Evolutionary conservation across 2,888 invertebrate genomes (phyloP).

Genomic region (Lathronympha strigana): DNA sequence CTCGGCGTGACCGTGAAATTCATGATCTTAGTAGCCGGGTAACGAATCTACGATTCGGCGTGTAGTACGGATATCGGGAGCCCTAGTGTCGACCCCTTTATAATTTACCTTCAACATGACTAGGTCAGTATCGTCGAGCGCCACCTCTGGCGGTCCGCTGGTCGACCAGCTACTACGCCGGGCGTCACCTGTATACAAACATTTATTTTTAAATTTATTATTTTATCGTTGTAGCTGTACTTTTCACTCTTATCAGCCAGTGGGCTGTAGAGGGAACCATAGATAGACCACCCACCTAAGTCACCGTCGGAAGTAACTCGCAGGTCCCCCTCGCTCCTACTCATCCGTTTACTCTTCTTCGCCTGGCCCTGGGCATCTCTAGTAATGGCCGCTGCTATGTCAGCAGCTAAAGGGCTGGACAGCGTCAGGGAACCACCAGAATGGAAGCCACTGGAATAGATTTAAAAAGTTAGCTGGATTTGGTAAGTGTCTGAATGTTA

Average conservation of each 20-base stretch:
- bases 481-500: too few species aligned
- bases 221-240: too few species aligned
- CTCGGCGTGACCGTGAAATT: too few species aligned
- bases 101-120: constrained; percentile 75
- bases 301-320: constrained; percentile 50
- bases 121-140: constrained; percentile 74
- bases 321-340: constrained; percentile 72
- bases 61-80: too few species aligned
- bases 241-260: too few species aligned
- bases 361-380: constrained; percentile 46
- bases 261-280: neutral
- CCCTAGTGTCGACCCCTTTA: too few species aligned
- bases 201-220: neutral
- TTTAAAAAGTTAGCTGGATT: too few species aligned
- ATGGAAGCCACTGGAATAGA: constrained; percentile 56
- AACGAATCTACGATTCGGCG: too few species aligned
- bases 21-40: too few species aligned
- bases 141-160: constrained; percentile 74
- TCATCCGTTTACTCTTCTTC: constrained; percentile 52
- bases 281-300: constrained; percentile 46
- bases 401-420: constrained; percentile 56
- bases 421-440: constrained; percentile 63
- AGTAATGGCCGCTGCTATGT: constrained; percentile 57
- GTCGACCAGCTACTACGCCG: constrained; percentile 73
- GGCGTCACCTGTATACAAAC: constrained; percentile 57